A percentile compares a stretch with the other conserved stretches of the same genome.
Evolutionary conservation across 2,113 vertebrate species (phyloP).

Genomic region (Rissa tridactyla): DNA sequence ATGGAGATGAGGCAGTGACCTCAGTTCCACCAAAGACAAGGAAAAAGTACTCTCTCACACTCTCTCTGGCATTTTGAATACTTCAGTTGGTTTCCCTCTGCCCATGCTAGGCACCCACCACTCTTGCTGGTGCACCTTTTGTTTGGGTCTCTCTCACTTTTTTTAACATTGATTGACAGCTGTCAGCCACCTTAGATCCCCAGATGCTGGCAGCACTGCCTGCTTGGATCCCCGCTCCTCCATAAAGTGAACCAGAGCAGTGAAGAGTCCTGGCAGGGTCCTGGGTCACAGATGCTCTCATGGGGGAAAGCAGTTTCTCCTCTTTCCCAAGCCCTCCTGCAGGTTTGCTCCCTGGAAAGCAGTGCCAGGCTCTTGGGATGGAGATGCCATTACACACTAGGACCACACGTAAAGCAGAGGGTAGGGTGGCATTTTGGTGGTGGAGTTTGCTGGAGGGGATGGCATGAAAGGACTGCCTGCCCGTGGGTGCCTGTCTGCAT

Average conservation of each 20-base stretch:
- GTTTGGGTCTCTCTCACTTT: neutral
- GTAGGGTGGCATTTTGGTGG: neutral
- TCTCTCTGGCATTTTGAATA: neutral
- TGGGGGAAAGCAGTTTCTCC: neutral
- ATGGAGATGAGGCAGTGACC: neutral
- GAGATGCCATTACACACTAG: neutral
- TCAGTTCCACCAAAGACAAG: neutral
- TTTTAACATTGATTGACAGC: neutral
- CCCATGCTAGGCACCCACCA: neutral
- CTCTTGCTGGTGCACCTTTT: neutral
- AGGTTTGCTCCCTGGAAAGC: neutral
- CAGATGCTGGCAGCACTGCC: neutral
- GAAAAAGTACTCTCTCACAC: neutral
- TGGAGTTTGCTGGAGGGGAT: neutral
- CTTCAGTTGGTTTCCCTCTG: neutral
- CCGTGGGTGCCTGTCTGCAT: fast-evolving
- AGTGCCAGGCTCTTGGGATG: too few relatives aligned
- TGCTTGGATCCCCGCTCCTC: neutral
- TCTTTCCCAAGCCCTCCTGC: neutral
- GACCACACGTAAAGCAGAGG: neutral
- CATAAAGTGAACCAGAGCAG: neutral
- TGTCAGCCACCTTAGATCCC: neutral
- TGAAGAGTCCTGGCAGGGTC: neutral
- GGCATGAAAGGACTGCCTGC: neutral
- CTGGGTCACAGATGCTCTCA: neutral